Conservation (phyloP, 2,888 invertebrate genomes). For the Yponomeuta cagnagella region DNA sequence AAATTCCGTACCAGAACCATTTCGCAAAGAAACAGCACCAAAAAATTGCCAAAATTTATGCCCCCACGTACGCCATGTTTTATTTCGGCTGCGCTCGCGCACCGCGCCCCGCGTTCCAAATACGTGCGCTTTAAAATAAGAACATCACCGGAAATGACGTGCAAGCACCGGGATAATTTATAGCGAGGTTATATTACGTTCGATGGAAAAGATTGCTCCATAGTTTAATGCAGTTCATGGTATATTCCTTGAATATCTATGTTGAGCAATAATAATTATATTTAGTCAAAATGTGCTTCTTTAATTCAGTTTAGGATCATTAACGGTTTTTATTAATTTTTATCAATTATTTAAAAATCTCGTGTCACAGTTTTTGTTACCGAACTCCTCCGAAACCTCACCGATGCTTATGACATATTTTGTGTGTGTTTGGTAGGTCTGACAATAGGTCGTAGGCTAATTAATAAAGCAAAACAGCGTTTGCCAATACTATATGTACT, state of each 20-base stretch:
- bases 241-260: not conserved
- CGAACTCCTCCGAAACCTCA: no score
- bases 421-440: no score
- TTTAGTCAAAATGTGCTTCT: no score
- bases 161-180: constrained; percentile 46
- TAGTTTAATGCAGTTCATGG: not conserved
- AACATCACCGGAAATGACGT: constrained; percentile 49
- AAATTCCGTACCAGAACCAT: not conserved
- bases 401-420: no score
- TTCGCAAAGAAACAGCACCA: constrained; percentile 33
- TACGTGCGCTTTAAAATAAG: constrained; percentile 45
- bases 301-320: no score
- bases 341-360: no score
- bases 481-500: no score
- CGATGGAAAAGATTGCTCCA: not conserved
- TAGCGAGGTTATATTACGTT: constrained; percentile 27
- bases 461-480: no score
- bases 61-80: constrained; percentile 39
- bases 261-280: not conserved
- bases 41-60: constrained; percentile 47
- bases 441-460: no score
- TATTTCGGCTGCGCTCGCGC: constrained; percentile 30
- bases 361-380: no score
- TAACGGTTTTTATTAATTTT: no score
- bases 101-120: constrained; percentile 31